Percentiles rank a stretch among this genome's conserved stretches.
phyloP scores from a whole-genome alignment of 2,888 invertebrate species.

The Athalia cordata region DNA sequence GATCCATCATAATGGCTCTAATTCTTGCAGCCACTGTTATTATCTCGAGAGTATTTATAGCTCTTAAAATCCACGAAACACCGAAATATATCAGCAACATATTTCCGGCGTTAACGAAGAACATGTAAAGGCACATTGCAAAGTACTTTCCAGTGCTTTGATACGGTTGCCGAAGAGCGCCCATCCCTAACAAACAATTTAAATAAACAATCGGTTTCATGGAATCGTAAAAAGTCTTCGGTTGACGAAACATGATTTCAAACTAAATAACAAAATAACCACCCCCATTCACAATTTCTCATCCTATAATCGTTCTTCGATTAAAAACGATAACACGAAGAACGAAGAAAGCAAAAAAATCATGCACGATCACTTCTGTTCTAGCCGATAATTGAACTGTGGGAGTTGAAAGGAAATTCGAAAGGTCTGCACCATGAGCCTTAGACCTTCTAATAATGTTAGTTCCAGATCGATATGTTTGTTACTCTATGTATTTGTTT shows the following conservation, averaged over 20 bases:
- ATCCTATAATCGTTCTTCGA: too few relatives aligned
- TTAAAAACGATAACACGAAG: too few relatives aligned
- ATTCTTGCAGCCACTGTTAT: background rate
- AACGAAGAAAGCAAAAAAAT: too few relatives aligned
- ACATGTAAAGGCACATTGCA: background rate
- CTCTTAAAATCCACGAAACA: background rate
- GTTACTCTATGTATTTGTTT: too few relatives aligned
- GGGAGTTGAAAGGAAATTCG: too few relatives aligned
- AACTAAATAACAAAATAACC: too few relatives aligned
- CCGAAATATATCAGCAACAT: background rate
- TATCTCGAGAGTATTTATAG: background rate
- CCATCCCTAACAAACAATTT: slow-evolving; percentile 5
- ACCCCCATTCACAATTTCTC: too few relatives aligned
- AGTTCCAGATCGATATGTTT: too few relatives aligned
- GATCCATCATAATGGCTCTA: background rate
- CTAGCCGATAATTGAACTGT: too few relatives aligned
- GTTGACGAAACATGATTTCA: background rate
- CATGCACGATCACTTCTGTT: too few relatives aligned
- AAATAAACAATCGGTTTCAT: slow-evolving; percentile 4
- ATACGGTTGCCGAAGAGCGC: background rate
- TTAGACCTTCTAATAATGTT: too few relatives aligned
- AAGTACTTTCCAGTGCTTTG: background rate
- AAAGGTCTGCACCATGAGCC: too few relatives aligned
- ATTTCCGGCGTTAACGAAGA: background rate
- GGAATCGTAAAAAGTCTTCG: background rate